phyloP scores from a whole-genome alignment of 2,113 vertebrate genomes.

The Acrocephalus kingi region DNA sequence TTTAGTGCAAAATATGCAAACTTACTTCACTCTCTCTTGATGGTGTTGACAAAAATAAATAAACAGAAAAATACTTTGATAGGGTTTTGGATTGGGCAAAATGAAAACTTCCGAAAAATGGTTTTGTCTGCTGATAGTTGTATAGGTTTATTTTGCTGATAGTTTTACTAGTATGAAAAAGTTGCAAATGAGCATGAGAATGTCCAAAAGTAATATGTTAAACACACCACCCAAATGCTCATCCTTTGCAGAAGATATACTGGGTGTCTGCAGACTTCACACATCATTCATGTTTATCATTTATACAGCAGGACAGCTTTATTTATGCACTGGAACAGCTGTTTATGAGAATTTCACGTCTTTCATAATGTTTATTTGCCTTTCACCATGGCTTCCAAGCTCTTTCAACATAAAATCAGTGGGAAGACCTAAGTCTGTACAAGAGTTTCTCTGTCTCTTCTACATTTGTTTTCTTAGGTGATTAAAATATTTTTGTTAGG shows the following conservation, averaged over 20 bases:
- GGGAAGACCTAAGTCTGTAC: background rate
- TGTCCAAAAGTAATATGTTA: background rate
- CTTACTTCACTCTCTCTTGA: background rate
- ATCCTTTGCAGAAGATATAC: background rate
- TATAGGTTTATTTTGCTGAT: background rate
- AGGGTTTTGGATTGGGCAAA: background rate
- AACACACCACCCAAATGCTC: background rate
- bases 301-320: background rate
- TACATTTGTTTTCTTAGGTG: background rate
- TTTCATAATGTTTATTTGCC: background rate
- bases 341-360: background rate
- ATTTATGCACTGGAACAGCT: background rate
- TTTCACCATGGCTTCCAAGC: background rate
- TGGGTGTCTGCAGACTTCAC: background rate
- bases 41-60: background rate
- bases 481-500: background rate
- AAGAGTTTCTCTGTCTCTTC: background rate
- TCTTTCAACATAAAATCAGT: background rate
- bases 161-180: background rate
- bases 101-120: background rate
- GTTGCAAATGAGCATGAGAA: background rate
- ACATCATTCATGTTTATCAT: background rate
- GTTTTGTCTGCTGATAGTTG: background rate
- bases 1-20: background rate
- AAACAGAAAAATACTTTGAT: background rate